Conservation (phyloP, 1,140 invertebrate species). For the Arctopsyche grandis region DNA sequence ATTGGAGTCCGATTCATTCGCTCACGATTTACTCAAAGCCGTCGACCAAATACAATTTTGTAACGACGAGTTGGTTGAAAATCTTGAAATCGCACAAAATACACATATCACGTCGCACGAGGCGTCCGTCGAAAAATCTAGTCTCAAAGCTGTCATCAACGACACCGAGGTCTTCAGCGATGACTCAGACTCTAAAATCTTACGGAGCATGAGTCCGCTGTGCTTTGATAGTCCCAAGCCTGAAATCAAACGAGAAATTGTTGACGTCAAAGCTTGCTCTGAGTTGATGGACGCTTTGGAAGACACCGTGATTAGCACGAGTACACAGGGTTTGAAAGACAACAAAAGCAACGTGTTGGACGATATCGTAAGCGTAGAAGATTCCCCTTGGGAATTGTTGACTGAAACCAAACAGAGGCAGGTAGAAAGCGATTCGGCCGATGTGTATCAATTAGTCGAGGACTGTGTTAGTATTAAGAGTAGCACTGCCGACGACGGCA, state of each 20-base stretch:
- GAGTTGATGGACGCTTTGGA: background rate
- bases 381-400: constrained; percentile 49
- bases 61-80: constrained; percentile 37
- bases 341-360: constrained; percentile 11
- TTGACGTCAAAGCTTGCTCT: background rate
- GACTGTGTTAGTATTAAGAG: constrained; percentile 13
- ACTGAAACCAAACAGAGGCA: constrained; percentile 32
- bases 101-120: constrained; percentile 35
- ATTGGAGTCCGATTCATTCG: background rate
- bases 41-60: constrained; percentile 49
- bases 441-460: background rate
- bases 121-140: background rate
- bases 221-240: background rate
- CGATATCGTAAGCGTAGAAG: constrained; percentile 34
- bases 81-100: constrained; percentile 29
- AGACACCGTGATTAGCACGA: background rate
- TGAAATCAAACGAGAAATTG: background rate
- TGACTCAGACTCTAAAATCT: background rate
- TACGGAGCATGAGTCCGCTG: background rate
- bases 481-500: constrained; percentile 57
- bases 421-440: background rate
- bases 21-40: constrained; percentile 40
- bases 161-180: background rate
- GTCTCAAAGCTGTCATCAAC: background rate
- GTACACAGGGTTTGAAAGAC: constrained; percentile 7